Percentiles rank a stretch among this genome's conserved stretches.
Conservation (phyloP, 2,888 invertebrate species). For the Cheiracanthium punctorium region DNA sequence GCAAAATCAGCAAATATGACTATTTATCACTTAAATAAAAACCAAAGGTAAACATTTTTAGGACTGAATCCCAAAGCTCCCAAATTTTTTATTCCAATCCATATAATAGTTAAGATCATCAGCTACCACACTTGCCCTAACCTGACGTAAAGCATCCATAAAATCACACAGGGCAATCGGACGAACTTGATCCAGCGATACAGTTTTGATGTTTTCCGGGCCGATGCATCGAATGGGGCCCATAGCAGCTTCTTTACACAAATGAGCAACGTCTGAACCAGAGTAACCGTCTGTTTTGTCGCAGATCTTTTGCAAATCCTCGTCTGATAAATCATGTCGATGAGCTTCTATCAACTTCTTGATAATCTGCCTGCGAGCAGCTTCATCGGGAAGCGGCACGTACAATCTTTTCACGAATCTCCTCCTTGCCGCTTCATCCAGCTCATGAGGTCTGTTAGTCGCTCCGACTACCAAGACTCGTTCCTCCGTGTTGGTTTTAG, state of each 20-base stretch:
- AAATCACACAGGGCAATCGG: conserved; percentile 89
- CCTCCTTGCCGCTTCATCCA: conserved; percentile 96
- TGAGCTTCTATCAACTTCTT: conserved; percentile 84
- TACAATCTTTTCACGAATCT: conserved; percentile 94
- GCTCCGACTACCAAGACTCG: conserved; percentile 94
- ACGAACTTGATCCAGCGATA: conserved; percentile 79
- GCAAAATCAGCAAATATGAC: too few relatives aligned
- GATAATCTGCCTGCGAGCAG: conserved; percentile 87
- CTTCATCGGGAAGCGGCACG: conserved; percentile 90
- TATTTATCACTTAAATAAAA: too few relatives aligned
- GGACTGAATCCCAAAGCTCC: conserved; percentile 72
- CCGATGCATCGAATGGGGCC: conserved; percentile 87
- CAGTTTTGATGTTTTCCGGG: conserved; percentile 40
- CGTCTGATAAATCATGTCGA: conserved; percentile 80
- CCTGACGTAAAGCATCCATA: conserved; percentile 84
- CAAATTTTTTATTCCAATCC: conserved; percentile 87
- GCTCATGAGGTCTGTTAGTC: conserved; percentile 96
- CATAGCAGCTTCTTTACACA: conserved; percentile 97
- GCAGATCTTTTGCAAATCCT: conserved; percentile 83
- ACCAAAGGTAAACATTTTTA: too few relatives aligned
- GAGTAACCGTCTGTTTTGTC: conserved; percentile 90
- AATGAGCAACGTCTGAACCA: conserved; percentile 94
- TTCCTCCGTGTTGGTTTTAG: conserved; percentile 85
- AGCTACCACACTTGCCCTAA: conserved; percentile 91
- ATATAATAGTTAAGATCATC: conserved; percentile 89